Evolutionary conservation across 30 jellyfish, hydroid and myxozoan species (phyloP), one percentile per base, ranked within the genome.

Genomic region (Pseudorhiza aurosa): DNA sequence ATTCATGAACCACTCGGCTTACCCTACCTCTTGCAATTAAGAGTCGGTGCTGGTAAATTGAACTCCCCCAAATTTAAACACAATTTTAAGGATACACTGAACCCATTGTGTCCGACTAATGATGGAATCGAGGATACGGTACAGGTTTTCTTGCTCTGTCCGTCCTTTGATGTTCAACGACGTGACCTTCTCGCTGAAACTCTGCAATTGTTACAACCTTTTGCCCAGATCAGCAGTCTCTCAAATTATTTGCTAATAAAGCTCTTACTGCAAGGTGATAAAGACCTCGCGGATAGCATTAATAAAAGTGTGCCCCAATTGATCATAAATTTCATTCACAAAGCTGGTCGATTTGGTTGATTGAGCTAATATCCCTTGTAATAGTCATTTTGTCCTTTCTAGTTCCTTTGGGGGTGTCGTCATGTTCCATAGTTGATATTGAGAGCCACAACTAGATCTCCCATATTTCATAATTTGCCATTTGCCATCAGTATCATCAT

Each of bases 111-210:
- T 21, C 75, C 80, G n/a, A 30, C 19, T 21, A 65, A 32, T 65
- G 72, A 58, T 58, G 72, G 72, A 26, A 58, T 58, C 58, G 80
- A 65, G 57, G 60, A 37, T 39, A 30, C 50, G 72, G 50, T 12
- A 31, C 72, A 19, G 39, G 6, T 58, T 58, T 58, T 58, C 39
- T 19, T 58, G 72, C 51, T 58, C 46, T 58, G 50, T 31, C 72
- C 72, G 43, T 58, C 72, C n/a, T 58, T 58, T 58, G 72, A 58
- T 31, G 72, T 58, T 18, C 72, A 58, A 58, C 72, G 50, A 58
- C 50, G 7, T 26, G 72, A 58, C 24, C 72, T 58, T 58, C 72
- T 58, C 72, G 72, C 72, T 58, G 46, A 58, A 58, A 32, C 24
- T 58, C 24, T 37, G 8, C 4, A 26, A 29, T 28, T 58, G 46